phyloP scores from a whole-genome alignment of 2,797 vertebrate genomes.

The Thaleichthys pacificus region DNA sequence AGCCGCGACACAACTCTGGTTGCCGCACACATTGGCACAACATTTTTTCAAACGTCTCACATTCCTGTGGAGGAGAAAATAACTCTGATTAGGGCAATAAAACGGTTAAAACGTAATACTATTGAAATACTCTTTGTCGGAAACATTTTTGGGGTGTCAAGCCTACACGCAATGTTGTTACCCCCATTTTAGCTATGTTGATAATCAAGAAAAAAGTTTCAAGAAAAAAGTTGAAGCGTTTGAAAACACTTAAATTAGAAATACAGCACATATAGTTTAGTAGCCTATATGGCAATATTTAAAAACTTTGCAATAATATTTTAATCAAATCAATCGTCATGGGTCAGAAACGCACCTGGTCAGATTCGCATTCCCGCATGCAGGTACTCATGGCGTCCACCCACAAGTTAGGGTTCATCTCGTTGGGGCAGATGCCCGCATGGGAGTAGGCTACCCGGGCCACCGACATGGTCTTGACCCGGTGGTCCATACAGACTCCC shows the following conservation, averaged over 20 bases:
- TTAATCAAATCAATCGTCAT: not conserved
- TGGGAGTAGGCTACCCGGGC: slow-evolving; percentile 83
- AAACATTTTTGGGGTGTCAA: not conserved
- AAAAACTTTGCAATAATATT: not conserved
- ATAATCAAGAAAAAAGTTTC: too few relatives aligned
- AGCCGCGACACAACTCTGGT: slow-evolving; percentile 93
- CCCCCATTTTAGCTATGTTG: too few relatives aligned
- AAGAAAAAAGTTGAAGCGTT: not conserved
- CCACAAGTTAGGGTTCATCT: slow-evolving; percentile 99
- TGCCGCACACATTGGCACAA: slow-evolving; percentile 96
- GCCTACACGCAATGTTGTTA: too few relatives aligned
- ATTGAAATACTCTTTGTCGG: not conserved
- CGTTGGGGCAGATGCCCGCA: slow-evolving; percentile 95
- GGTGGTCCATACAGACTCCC: slow-evolving; percentile 73
- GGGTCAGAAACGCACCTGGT: slow-evolving; percentile 81
- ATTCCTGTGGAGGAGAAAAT: slow-evolving; percentile 78
- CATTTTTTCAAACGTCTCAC: slow-evolving; percentile 97
- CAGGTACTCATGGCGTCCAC: slow-evolving; percentile 99
- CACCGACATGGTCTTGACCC: slow-evolving; percentile 69
- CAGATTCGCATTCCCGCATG: slow-evolving; percentile 87
- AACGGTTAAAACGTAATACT: not conserved
- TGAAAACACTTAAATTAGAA: not conserved
- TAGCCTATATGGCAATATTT: not conserved
- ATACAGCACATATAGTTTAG: not conserved
- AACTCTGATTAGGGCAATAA: not conserved